Evolutionary conservation across 2,797 vertebrate species (phyloP).

Genomic region (Sarcophilus harrisii): DNA sequence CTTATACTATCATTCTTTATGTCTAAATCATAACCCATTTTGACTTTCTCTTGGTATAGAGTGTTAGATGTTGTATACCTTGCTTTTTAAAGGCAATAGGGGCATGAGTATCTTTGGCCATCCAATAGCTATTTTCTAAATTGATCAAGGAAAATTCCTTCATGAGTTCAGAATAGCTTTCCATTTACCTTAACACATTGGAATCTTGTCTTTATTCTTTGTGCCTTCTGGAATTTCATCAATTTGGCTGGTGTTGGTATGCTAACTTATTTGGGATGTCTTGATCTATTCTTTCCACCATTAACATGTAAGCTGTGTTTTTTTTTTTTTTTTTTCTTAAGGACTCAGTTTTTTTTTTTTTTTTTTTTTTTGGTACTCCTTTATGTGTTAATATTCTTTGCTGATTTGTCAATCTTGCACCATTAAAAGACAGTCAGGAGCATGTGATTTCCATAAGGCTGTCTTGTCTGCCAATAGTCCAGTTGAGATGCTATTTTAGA

Average conservation of each 20-base stretch:
- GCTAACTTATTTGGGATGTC: not conserved
- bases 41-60: too few relatives aligned
- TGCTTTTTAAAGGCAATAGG: not conserved
- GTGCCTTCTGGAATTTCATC: not conserved
- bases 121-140: not conserved
- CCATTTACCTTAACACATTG: not conserved
- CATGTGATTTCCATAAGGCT: not conserved
- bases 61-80: too few relatives aligned
- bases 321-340: not conserved
- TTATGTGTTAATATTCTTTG: not conserved
- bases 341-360: not conserved
- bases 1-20: too few relatives aligned
- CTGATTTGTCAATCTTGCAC: not conserved
- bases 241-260: not conserved
- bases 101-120: not conserved
- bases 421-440: not conserved
- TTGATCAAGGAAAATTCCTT: not conserved
- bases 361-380: not conserved
- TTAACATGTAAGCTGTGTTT: not conserved
- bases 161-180: not conserved
- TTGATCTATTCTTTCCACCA: not conserved
- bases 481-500: not conserved
- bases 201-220: not conserved
- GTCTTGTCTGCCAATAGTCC: not conserved
- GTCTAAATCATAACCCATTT: too few relatives aligned